These are phyloP conservation scores for Buceros bicornis DNA, from an alignment of 2,797 vertebrate species.

Conservation along the genomic window DNA sequence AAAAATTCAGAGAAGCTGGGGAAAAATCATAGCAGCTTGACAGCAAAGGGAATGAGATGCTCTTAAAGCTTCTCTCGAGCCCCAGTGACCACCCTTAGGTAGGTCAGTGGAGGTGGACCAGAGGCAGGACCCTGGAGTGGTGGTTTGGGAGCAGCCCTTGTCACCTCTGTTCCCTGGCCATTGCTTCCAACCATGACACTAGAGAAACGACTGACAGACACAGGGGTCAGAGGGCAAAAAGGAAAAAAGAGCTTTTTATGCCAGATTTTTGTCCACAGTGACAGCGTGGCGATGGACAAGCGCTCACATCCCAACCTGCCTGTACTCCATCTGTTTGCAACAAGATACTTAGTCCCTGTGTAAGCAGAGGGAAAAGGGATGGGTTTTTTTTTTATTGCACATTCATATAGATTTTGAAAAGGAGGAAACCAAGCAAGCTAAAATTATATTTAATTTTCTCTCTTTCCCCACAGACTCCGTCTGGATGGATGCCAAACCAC, in stretches of 20 bases:
- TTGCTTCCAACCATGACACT: not conserved
- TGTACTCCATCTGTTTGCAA: constrained; percentile 23
- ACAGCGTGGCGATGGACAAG: not conserved
- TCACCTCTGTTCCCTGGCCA: not conserved
- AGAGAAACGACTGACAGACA: not conserved
- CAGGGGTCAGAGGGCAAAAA: not conserved
- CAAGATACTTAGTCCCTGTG: constrained; percentile 4
- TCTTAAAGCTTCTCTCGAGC: not conserved
- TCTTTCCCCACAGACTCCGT: constrained; percentile 35
- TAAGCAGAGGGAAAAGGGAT: constrained; percentile 23
- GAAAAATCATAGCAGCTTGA: not conserved
- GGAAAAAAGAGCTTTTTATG: not conserved
- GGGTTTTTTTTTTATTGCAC: not conserved
- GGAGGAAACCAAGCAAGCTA: constrained; percentile 62
- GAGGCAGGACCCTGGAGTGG: fast-evolving
- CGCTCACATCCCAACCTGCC: fast-evolving
- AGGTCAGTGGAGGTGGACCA: not conserved
- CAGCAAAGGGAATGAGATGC: not conserved
- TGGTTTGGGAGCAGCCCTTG: fast-evolving
- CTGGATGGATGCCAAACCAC: constrained; percentile 60
- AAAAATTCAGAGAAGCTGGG: not conserved
- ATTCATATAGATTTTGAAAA: constrained; percentile 38
- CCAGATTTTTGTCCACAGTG: not conserved
- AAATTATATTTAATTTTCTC: constrained; percentile 72
- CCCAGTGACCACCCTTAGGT: not conserved